These are phyloP conservation scores for Halotydeus destructor DNA, from an alignment of 1,140 invertebrate species.

Conservation along the genomic window DNA sequence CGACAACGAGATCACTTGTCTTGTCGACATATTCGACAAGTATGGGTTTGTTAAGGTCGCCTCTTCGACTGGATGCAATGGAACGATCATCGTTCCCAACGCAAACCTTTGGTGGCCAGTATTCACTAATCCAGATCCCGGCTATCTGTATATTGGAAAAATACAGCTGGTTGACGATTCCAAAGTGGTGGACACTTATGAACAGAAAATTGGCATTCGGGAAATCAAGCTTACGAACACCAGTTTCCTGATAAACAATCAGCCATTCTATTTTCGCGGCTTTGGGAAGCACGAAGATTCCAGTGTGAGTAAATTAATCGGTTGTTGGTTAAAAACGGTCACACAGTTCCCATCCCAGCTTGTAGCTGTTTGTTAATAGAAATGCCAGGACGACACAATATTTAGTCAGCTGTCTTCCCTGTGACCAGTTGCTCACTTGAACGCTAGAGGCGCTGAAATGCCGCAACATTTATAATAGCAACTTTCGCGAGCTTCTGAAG, in stretches of 20 bases:
- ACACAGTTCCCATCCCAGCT: no score
- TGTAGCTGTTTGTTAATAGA: no score
- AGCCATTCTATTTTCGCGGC: slow-evolving; percentile 67
- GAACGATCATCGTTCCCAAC: slow-evolving; percentile 39
- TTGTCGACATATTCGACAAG: slow-evolving; percentile 25
- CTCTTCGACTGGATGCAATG: slow-evolving; percentile 18
- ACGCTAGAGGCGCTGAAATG: no score
- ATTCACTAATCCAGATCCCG: slow-evolving; percentile 48
- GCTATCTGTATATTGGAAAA: slow-evolving; percentile 60
- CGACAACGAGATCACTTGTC: neutral
- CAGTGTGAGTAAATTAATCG: slow-evolving; percentile 36
- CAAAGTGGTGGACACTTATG: slow-evolving; percentile 44
- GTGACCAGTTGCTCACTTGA: no score
- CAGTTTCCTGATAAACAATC: slow-evolving; percentile 55
- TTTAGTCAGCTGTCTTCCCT: no score
- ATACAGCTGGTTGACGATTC: slow-evolving; percentile 25
- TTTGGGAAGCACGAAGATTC: slow-evolving; percentile 93
- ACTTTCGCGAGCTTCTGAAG: no score
- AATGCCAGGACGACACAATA: no score
- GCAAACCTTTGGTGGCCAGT: slow-evolving; percentile 82
- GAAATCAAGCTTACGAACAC: slow-evolving; percentile 51
- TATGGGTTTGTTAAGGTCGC: slow-evolving; percentile 29
- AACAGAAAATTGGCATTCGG: slow-evolving; percentile 62
- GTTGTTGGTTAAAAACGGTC: no score
- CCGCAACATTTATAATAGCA: no score